Conservation (phyloP, 2,888 invertebrate genomes). For the Rotaria sp. region DNA sequence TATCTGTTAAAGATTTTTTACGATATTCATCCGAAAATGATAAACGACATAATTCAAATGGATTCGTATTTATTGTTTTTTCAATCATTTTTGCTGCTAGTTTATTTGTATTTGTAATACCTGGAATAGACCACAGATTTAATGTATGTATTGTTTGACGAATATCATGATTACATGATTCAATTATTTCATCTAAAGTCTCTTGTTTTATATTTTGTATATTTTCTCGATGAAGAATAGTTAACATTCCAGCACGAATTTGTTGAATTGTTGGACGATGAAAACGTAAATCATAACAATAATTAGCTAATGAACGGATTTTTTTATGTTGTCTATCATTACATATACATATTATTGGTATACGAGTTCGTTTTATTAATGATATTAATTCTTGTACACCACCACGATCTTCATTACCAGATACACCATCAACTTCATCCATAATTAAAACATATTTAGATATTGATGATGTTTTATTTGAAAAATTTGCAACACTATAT, state of each 20-base stretch:
- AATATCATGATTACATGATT: conserved; percentile 81
- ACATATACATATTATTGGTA: conserved; percentile 71
- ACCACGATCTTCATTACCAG: conserved; percentile 94
- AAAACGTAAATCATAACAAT: conserved; percentile 84
- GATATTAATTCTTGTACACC: conserved; percentile 78
- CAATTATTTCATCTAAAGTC: conserved; percentile 72
- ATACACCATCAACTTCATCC: conserved; percentile 99
- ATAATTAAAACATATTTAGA: conserved; percentile 65
- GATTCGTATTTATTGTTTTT: conserved; percentile 65
- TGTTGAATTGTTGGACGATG: conserved; percentile 76
- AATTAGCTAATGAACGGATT: conserved; percentile 81
- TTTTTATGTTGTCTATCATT: conserved; percentile 84
- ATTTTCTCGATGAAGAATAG: conserved; percentile 81
- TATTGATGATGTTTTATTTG: background rate
- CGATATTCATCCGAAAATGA: conserved; percentile 72
- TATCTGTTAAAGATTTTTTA: conserved; percentile 62
- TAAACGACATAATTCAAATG: conserved; percentile 83
- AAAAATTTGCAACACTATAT: conserved; percentile 22
- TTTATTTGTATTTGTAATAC: background rate
- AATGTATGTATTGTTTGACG: conserved; percentile 65
- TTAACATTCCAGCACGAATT: conserved; percentile 82
- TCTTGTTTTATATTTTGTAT: conserved; percentile 66
- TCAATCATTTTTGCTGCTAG: conserved; percentile 49
- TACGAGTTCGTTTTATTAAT: conserved; percentile 69
- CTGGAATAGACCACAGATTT: conserved; percentile 28